Evolutionary conservation across 2,888 invertebrate species (phyloP), one percentile per base, ranked within the genome.

Genomic region (Litoditis marina): DNA sequence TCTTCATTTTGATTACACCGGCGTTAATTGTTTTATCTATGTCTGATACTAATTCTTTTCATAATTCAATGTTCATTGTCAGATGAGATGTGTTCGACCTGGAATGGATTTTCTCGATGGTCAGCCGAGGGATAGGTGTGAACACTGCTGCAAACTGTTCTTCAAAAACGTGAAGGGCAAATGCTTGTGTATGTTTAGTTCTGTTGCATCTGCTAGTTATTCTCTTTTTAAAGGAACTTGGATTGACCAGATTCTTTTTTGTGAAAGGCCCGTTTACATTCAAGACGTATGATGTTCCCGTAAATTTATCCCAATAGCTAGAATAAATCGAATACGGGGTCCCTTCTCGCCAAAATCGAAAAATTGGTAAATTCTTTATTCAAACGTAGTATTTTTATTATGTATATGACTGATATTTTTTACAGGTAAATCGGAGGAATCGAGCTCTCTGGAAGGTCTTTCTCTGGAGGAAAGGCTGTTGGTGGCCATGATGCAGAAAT

Each of bases 151-250:
- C 16, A 50, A 51, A 13, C 5, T 34, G 13, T 47, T 61, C 25
- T 55, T 28, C 34, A 50, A 31, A n/a, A 61, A 61, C 39, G 16
- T 47, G 6, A 61, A 47, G 54, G 54, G 61, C 7, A 22, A 47
- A 25, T 61, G 61, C 34, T 55, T 61, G 25, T 61, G 61, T 55
- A 49, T 22, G 60, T 53, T 44, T 28, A 27, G 5, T 30, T 57
- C 27, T 42, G n/a, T 34, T 34, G 22, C n/a, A 31, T 5, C 22
- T 47, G 7, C 19, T n/a, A 47, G 11, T 47, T 39, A n/a, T n/a
- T n/a, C n/a, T n/a, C n/a, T n/a, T n/a, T n/a, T n/a, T n/a, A n/a
- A n/a, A n/a, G n/a, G n/a, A n/a, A n/a, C n/a, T n/a, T n/a, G n/a
- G n/a, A n/a, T n/a, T n/a, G n/a, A n/a, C n/a, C n/a, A n/a, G n/a